phyloP scores from a whole-genome alignment of 2,113 vertebrate species.

The Pelvicachromis taeniatus region DNA sequence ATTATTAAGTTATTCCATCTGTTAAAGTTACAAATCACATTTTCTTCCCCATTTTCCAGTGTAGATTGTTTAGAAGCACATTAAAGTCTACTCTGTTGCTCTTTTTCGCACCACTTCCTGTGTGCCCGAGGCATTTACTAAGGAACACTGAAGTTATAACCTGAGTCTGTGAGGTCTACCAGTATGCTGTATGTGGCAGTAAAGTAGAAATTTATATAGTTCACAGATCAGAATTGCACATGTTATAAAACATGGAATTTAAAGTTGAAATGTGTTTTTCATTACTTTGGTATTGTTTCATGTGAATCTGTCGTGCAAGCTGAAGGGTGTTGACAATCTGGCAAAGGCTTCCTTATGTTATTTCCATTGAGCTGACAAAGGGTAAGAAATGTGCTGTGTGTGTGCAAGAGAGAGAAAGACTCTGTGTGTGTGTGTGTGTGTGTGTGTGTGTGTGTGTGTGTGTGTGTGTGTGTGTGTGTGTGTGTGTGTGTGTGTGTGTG shows the following conservation, averaged over 20 bases:
- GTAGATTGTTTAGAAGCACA: neutral
- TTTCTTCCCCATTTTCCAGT: neutral
- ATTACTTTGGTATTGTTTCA: neutral
- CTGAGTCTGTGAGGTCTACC: neutral
- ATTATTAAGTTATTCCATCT: neutral
- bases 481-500: neutral
- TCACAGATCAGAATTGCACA: neutral
- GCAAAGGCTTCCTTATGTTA: constrained; percentile 29
- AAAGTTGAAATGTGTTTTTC: neutral
- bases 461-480: neutral
- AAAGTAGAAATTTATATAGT: neutral
- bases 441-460: neutral
- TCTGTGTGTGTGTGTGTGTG: neutral
- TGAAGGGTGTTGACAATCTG: constrained; percentile 48
- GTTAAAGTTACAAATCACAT: neutral
- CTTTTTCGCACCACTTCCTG: neutral
- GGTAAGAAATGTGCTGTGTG: neutral
- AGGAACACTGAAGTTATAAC: neutral
- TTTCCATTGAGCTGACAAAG: constrained; percentile 27
- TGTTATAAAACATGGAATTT: neutral
- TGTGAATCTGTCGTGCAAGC: constrained; percentile 29
- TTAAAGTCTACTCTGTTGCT: neutral
- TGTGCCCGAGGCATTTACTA: neutral
- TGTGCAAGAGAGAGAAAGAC: neutral
- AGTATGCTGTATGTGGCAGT: neutral